phyloP scores from a whole-genome alignment of 1,140 invertebrate genomes.

The Nixonia krombeini region DNA sequence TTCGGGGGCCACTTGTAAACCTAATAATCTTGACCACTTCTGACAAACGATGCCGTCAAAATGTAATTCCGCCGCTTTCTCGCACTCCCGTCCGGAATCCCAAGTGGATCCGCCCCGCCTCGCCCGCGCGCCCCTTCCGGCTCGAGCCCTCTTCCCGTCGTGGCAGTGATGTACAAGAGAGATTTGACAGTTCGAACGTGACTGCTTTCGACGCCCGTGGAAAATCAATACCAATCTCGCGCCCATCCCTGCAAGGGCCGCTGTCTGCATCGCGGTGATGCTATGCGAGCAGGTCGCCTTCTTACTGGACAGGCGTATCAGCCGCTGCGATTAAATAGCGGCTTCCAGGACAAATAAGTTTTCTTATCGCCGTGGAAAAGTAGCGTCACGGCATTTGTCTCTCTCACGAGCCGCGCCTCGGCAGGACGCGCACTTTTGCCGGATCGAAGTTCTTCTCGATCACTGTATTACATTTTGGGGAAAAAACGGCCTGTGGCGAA shows the following conservation, averaged over 20 bases:
- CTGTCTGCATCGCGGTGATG: not conserved
- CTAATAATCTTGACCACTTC: slow-evolving; percentile 66
- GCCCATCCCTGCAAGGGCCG: slow-evolving; percentile 26
- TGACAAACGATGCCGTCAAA: slow-evolving; percentile 68
- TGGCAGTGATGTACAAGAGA: slow-evolving; percentile 52
- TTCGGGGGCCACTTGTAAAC: slow-evolving; percentile 62
- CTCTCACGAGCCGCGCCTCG: too few relatives aligned
- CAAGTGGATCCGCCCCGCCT: slow-evolving; percentile 59
- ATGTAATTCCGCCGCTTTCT: slow-evolving; percentile 64
- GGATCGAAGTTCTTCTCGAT: too few relatives aligned
- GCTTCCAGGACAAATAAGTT: too few relatives aligned
- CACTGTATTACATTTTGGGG: too few relatives aligned
- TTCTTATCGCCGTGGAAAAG: too few relatives aligned
- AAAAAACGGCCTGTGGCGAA: too few relatives aligned
- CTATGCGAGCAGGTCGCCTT: slow-evolving; percentile 7
- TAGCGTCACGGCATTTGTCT: slow-evolving; percentile 34
- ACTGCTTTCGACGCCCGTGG: slow-evolving; percentile 39
- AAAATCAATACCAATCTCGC: slow-evolving; percentile 55
- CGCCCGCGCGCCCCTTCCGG: slow-evolving; percentile 50
- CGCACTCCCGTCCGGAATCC: slow-evolving; percentile 54
- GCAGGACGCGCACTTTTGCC: too few relatives aligned
- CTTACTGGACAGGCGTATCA: slow-evolving; percentile 21
- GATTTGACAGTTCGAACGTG: slow-evolving; percentile 63
- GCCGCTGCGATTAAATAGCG: slow-evolving; percentile 25
- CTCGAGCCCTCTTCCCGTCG: slow-evolving; percentile 26